Evolutionary conservation across 2,113 vertebrate species (phyloP).

Genomic region (Meleagris gallopavo): DNA sequence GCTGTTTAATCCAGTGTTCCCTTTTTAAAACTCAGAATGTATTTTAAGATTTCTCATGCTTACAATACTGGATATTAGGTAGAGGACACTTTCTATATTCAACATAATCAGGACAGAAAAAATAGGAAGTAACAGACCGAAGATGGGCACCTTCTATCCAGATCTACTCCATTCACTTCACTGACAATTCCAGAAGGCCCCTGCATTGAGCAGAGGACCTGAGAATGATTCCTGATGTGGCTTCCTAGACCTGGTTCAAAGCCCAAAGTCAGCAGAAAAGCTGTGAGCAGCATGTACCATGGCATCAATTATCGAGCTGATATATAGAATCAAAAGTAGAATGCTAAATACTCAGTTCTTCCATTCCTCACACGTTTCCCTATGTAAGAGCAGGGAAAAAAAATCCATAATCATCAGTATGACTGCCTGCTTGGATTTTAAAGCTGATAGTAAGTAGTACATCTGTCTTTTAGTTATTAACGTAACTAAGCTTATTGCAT

Average conservation of each 20-base stretch:
- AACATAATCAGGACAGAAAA: not conserved
- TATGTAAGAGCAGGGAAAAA: not conserved
- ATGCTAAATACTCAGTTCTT: fast-evolving
- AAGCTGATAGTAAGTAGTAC: slow-evolving; percentile 34
- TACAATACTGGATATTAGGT: not conserved
- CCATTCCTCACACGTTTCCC: not conserved
- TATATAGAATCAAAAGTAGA: not conserved
- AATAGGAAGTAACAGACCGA: not conserved
- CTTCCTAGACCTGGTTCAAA: not conserved
- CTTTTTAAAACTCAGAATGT: not conserved
- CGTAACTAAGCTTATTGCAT: slow-evolving; percentile 42
- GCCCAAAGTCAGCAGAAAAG: not conserved
- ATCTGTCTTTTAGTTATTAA: slow-evolving; percentile 14
- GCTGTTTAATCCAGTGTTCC: not conserved
- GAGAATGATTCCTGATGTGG: not conserved
- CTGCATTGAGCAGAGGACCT: not conserved
- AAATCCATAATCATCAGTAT: not conserved
- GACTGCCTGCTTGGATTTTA: not conserved
- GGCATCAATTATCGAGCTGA: not conserved
- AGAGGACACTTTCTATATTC: not conserved
- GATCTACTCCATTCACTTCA: not conserved
- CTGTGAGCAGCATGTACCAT: not conserved
- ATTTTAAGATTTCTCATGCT: not conserved
- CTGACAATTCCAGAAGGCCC: not conserved
- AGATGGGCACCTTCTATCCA: not conserved